Evolutionary conservation across 2,888 invertebrate genomes (phyloP).

Genomic region (Galeruca laticollis): DNA sequence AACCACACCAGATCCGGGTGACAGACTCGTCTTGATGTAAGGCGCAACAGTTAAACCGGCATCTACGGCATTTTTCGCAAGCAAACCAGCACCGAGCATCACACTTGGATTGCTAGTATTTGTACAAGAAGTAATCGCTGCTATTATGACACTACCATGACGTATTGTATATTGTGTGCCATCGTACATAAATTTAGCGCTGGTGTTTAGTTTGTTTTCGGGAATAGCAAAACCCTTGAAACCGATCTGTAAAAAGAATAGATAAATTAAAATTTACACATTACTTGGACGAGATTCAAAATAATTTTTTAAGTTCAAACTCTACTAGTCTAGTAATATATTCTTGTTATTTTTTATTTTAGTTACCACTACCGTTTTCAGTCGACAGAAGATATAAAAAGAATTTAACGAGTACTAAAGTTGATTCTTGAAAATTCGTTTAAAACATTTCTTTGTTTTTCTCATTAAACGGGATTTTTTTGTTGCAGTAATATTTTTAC

Average conservation of each 20-base stretch:
- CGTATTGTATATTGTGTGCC: slow-evolving; percentile 82
- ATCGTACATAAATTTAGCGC: slow-evolving; percentile 84
- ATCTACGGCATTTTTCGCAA: slow-evolving; percentile 95
- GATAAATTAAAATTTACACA: background rate
- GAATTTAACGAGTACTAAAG: no score
- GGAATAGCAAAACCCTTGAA: slow-evolving; percentile 92
- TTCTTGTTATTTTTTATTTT: no score
- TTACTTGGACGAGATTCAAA: no score
- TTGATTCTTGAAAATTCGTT: no score
- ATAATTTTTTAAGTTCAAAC: no score
- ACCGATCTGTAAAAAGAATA: slow-evolving; percentile 75
- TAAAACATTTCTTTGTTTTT: no score
- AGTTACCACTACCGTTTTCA: no score
- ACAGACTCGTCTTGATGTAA: slow-evolving; percentile 96
- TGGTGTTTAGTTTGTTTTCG: slow-evolving; percentile 72
- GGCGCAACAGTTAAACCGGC: slow-evolving; percentile 87
- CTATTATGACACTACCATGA: slow-evolving; percentile 96
- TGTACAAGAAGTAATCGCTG: slow-evolving; percentile 98
- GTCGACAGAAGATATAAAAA: no score
- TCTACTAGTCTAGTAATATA: no score
- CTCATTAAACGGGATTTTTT: no score
- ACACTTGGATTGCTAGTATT: slow-evolving; percentile 99
- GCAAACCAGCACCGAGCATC: slow-evolving; percentile 93
- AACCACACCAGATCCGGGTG: slow-evolving; percentile 77
- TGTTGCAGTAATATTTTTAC: no score